phyloP scores from a whole-genome alignment of 2,113 vertebrate genomes.

The Tragelaphus buxtoni region DNA sequence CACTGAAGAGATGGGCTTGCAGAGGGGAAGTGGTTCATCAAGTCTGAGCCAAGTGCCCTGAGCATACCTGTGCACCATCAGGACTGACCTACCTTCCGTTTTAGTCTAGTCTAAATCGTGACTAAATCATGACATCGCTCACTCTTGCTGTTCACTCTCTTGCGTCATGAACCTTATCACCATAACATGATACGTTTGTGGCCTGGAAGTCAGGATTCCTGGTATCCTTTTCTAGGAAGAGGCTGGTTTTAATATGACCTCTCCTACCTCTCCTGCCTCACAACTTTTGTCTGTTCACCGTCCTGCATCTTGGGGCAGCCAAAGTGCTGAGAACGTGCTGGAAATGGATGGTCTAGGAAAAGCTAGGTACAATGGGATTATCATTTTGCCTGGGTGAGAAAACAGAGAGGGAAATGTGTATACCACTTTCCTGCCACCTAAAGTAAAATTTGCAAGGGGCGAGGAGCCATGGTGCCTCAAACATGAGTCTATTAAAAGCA shows the following conservation, averaged over 20 bases:
- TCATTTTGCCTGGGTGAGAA: neutral
- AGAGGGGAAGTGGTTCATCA: neutral
- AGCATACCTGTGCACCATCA: neutral
- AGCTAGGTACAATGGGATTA: neutral
- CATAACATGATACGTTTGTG: neutral
- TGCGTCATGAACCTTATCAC: neutral
- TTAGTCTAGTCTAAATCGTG: neutral
- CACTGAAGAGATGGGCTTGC: neutral
- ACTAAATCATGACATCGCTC: neutral
- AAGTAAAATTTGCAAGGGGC: neutral
- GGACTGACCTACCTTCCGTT: neutral
- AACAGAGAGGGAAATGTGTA: neutral
- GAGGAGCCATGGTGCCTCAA: neutral
- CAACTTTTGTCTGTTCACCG: neutral
- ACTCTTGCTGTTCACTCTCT: neutral
- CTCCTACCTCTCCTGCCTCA: neutral
- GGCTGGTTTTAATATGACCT: neutral
- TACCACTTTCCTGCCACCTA: neutral
- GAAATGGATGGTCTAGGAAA: neutral
- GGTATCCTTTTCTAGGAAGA: neutral
- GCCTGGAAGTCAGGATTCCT: neutral
- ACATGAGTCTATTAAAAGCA: neutral
- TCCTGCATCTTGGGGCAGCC: neutral
- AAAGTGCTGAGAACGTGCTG: neutral
- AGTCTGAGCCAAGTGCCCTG: neutral